Evolutionary conservation across 2,113 vertebrate species (phyloP).

Genomic region (Nymphicus hollandicus): DNA sequence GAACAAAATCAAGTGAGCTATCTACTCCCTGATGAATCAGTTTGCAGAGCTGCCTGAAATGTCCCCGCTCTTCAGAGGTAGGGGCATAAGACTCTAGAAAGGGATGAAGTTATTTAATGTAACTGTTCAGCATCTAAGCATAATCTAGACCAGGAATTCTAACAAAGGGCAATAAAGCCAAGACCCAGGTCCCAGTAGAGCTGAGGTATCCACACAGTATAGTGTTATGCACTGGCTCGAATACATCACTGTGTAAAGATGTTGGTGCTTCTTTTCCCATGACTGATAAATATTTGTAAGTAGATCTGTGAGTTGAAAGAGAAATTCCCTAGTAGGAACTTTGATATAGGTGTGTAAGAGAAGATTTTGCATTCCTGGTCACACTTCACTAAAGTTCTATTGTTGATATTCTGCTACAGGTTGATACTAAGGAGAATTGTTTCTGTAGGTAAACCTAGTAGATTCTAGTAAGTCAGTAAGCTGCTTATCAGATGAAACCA

Average conservation of each 20-base stretch:
- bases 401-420: neutral
- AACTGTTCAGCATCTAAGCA: neutral
- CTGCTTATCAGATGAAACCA: neutral
- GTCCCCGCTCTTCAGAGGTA: neutral
- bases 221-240: neutral
- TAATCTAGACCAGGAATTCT: neutral
- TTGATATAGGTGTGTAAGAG: neutral
- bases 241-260: neutral
- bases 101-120: neutral
- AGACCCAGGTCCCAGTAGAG: neutral
- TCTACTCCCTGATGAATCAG: neutral
- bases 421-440: neutral
- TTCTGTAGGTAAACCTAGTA: neutral
- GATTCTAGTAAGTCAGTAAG: neutral
- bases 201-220: neutral
- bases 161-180: neutral
- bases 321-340: neutral
- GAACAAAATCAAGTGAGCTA: neutral
- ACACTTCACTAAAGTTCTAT: neutral
- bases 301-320: neutral
- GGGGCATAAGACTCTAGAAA: neutral
- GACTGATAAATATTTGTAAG: neutral
- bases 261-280: neutral
- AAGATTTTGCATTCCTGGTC: neutral
- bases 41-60: neutral